Conservation (phyloP, 2,113 vertebrate species). For the Gobius niger region DNA sequence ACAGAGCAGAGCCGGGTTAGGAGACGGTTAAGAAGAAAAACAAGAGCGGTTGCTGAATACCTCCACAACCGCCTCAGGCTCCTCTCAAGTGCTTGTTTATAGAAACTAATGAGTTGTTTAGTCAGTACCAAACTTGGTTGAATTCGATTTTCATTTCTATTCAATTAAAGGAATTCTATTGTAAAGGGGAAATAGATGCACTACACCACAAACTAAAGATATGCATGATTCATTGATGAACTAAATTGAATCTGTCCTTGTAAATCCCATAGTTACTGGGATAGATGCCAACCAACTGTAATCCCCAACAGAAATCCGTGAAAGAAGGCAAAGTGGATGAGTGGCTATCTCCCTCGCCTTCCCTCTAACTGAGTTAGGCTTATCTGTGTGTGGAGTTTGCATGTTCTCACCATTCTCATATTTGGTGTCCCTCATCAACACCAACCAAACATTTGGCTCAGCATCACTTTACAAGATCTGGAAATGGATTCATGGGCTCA, state of each 20-base stretch:
- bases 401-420: too few relatives aligned
- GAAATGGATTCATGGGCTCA: too few relatives aligned
- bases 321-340: too few relatives aligned
- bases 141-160: not conserved
- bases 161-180: not conserved
- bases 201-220: not conserved
- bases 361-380: too few relatives aligned
- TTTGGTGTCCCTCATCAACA: too few relatives aligned
- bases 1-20: not conserved
- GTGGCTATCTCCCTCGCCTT: too few relatives aligned
- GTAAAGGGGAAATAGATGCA: not conserved
- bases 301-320: not conserved
- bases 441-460: too few relatives aligned
- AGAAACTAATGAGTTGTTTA: not conserved
- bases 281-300: not conserved
- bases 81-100: conserved; percentile 1
- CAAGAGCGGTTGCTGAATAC: not conserved
- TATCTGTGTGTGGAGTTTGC: too few relatives aligned
- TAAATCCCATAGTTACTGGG: not conserved
- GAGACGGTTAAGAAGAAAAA: not conserved
- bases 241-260: not conserved
- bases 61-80: not conserved
- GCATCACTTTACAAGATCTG: too few relatives aligned
- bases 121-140: not conserved
- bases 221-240: not conserved